phyloP scores from a whole-genome alignment of 2,888 invertebrate species.

The Hypomecis atomaria region DNA sequence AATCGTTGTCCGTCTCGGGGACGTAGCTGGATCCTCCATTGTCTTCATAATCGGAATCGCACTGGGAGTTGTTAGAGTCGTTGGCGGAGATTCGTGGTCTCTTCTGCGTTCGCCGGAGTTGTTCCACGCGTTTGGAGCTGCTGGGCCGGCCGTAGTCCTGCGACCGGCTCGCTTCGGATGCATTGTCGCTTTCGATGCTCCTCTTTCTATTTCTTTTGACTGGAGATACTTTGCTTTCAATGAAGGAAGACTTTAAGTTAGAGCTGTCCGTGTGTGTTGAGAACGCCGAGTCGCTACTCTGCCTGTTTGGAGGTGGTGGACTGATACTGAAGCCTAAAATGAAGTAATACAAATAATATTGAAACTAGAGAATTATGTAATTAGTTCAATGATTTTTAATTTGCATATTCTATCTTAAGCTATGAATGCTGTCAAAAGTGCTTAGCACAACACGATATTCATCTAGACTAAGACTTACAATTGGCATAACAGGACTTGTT shows the following conservation, averaged over 20 bases:
- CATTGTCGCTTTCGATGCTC: constrained; percentile 69
- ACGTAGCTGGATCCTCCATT: constrained; percentile 63
- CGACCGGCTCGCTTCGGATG: constrained; percentile 63
- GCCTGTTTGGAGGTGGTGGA: constrained; percentile 70
- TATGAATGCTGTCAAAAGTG: too few relatives aligned
- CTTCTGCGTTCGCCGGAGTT: constrained; percentile 64
- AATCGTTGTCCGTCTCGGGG: constrained; percentile 61
- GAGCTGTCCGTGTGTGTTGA: constrained; percentile 75
- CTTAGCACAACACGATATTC: too few relatives aligned
- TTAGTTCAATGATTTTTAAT: too few relatives aligned
- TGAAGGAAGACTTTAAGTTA: constrained; percentile 60
- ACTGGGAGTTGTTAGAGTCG: constrained; percentile 43
- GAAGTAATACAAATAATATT: not conserved
- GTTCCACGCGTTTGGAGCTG: constrained; percentile 67
- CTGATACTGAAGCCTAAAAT: constrained; percentile 68
- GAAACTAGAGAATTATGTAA: too few relatives aligned
- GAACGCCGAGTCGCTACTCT: constrained; percentile 80
- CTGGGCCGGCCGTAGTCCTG: constrained; percentile 61
- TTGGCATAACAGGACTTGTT: too few relatives aligned
- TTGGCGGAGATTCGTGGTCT: constrained; percentile 55
- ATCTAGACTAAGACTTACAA: too few relatives aligned
- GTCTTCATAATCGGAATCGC: constrained; percentile 74
- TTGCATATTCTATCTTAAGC: too few relatives aligned
- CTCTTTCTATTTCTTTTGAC: constrained; percentile 63
- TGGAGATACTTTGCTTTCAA: constrained; percentile 61